Conservation (phyloP, 2,797 vertebrate species). For the Urosaurus nigricauda region DNA sequence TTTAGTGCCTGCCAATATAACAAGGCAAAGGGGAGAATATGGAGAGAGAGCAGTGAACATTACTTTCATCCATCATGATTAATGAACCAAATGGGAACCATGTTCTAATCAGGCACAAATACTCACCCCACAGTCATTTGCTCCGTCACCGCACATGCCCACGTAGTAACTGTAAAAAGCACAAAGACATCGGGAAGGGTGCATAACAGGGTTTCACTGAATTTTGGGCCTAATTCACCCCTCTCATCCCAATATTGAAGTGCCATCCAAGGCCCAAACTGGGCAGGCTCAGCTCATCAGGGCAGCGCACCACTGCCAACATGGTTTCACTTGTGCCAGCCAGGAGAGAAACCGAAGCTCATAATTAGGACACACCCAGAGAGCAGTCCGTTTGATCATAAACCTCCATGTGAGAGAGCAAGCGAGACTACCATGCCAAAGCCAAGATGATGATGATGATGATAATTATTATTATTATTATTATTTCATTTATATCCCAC, state of each 20-base stretch:
- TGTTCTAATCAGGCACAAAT: slow-evolving; percentile 19
- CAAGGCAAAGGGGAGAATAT: neutral
- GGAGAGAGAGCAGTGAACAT: neutral
- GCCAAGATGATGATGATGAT: too few relatives aligned
- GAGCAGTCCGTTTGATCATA: neutral
- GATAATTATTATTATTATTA: too few relatives aligned
- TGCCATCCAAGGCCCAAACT: neutral
- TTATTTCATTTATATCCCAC: too few relatives aligned
- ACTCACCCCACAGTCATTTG: slow-evolving; percentile 98
- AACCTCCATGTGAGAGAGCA: too few relatives aligned
- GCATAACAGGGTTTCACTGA: neutral
- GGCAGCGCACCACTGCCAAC: neutral
- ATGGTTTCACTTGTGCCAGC: too few relatives aligned
- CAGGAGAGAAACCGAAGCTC: neutral
- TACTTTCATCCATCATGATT: neutral
- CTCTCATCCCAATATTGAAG: neutral
- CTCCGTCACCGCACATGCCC: slow-evolving; percentile 98
- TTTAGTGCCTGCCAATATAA: slow-evolving; percentile 88
- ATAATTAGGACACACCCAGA: neutral
- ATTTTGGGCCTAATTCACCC: neutral
- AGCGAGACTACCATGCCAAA: too few relatives aligned
- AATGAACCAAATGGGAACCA: neutral
- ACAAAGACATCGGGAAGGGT: neutral
- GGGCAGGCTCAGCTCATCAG: accelerated
- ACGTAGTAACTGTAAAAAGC: slow-evolving; percentile 90